These are phyloP conservation scores for Drosophila kohkoa DNA, from an alignment of 1,140 invertebrate species.

Conservation along the genomic window DNA sequence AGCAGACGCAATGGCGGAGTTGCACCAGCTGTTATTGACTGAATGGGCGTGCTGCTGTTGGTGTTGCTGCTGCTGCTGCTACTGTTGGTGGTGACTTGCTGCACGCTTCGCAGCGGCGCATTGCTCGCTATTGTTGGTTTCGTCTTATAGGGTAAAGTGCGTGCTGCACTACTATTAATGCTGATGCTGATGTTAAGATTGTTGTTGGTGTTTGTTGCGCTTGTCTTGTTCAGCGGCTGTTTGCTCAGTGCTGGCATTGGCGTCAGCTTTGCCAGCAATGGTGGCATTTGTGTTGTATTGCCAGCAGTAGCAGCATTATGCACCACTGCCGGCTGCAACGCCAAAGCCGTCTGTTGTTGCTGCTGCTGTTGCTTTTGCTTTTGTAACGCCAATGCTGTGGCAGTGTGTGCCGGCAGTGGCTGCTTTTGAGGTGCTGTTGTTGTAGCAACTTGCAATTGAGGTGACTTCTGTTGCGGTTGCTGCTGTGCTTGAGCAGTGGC, in stretches of 20 bases:
- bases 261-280: constrained; percentile 42
- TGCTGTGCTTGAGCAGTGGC: neutral
- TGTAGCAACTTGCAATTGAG: neutral
- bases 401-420: constrained; percentile 27
- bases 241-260: constrained; percentile 28
- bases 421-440: constrained; percentile 12
- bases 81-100: constrained; percentile 7
- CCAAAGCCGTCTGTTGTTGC: constrained; percentile 16
- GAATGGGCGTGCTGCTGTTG: constrained; percentile 33
- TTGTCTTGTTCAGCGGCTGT: neutral
- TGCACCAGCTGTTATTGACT: constrained; percentile 58
- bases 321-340: neutral
- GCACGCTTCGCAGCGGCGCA: constrained; percentile 8
- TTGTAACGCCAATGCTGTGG: neutral
- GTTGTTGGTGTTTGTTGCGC: neutral
- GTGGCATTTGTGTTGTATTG: neutral
- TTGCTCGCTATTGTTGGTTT: constrained; percentile 29
- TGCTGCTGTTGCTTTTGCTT: constrained; percentile 19
- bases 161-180: constrained; percentile 45
- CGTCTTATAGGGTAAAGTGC: constrained; percentile 60
- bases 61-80: neutral
- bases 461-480: constrained; percentile 1
- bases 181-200: too few relatives aligned
- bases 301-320: constrained; percentile 2
- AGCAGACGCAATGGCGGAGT: constrained; percentile 67